A percentile compares a stretch with the other conserved stretches of the same genome.
phyloP scores from a whole-genome alignment of 2,888 invertebrate species.

The Branchinecta sandiegonensis region DNA sequence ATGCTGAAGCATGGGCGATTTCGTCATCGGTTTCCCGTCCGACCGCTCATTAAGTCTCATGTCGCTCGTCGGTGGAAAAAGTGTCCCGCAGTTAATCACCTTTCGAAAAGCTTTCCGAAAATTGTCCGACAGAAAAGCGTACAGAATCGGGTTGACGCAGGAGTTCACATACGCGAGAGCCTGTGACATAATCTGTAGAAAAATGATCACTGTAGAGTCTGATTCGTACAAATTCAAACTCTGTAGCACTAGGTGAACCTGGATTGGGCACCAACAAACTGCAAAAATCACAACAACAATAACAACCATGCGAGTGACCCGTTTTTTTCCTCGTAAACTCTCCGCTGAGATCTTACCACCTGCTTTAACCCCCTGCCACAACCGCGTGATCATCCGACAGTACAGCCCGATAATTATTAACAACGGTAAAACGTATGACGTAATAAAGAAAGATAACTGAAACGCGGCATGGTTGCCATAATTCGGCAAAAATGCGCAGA shows the following conservation, averaged over 20 bases:
- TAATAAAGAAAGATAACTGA: slow-evolving; percentile 69
- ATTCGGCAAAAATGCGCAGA: slow-evolving; percentile 52
- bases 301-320: slow-evolving; percentile 81
- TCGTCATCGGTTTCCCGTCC: slow-evolving; percentile 13
- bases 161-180: slow-evolving; percentile 83
- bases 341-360: slow-evolving; percentile 68
- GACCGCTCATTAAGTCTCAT: slow-evolving; percentile 3
- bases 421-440: slow-evolving; percentile 75
- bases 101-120: slow-evolving; percentile 75
- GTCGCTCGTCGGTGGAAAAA: slow-evolving; percentile 11
- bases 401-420: slow-evolving; percentile 72
- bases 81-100: slow-evolving; percentile 36
- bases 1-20: slow-evolving; percentile 1
- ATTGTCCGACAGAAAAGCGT: slow-evolving; percentile 85
- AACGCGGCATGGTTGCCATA: slow-evolving; percentile 37
- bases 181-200: slow-evolving; percentile 58
- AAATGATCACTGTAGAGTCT: slow-evolving; percentile 49
- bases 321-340: slow-evolving; percentile 63
- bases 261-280: slow-evolving; percentile 83
- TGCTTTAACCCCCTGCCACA: slow-evolving; percentile 65
- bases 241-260: slow-evolving; percentile 65
- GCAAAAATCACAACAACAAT: slow-evolving; percentile 84
- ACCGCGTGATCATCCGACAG: slow-evolving; percentile 68
- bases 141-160: slow-evolving; percentile 85
- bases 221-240: slow-evolving; percentile 55